phyloP scores from a whole-genome alignment of 2,888 invertebrate genomes.

The Drosophila falleni region DNA sequence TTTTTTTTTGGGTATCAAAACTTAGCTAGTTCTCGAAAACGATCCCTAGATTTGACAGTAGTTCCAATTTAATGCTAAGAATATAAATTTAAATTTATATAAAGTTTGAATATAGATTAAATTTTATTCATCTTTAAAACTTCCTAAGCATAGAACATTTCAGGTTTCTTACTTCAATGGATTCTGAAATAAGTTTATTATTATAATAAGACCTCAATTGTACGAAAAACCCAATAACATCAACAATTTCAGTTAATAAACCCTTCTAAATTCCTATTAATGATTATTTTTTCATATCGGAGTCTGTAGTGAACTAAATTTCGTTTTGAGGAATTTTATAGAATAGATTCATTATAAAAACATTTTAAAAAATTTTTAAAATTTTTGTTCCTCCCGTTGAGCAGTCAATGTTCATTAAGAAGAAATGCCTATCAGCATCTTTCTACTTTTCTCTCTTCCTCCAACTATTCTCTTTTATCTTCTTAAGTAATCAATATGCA shows the following conservation, averaged over 20 bases:
- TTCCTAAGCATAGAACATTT: background rate
- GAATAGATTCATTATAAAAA: slow-evolving; percentile 44
- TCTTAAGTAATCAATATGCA: slow-evolving; percentile 33
- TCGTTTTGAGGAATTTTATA: slow-evolving; percentile 31
- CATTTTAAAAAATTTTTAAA: slow-evolving; percentile 9
- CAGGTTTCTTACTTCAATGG: background rate
- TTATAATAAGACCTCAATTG: background rate
- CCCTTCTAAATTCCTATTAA: slow-evolving; percentile 7
- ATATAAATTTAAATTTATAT: too few relatives aligned
- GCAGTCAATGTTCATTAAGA: slow-evolving; percentile 47
- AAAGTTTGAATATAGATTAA: too few relatives aligned
- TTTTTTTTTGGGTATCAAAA: too few relatives aligned
- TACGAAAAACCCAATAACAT: background rate
- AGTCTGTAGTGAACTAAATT: slow-evolving; percentile 27
- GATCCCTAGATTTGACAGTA: too few relatives aligned
- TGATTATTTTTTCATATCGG: background rate
- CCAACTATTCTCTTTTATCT: background rate
- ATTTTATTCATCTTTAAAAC: too few relatives aligned
- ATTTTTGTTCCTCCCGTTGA: slow-evolving; percentile 45
- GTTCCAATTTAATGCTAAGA: too few relatives aligned
- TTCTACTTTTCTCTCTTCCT: background rate
- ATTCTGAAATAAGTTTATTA: background rate
- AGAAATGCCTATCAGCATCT: slow-evolving; percentile 1
- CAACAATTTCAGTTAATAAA: background rate
- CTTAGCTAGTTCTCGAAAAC: too few relatives aligned